A percentile compares a stretch with the other conserved stretches of the same genome.
Conservation (phyloP, 2,888 invertebrate genomes). For the Cecidostiba fungosa region DNA sequence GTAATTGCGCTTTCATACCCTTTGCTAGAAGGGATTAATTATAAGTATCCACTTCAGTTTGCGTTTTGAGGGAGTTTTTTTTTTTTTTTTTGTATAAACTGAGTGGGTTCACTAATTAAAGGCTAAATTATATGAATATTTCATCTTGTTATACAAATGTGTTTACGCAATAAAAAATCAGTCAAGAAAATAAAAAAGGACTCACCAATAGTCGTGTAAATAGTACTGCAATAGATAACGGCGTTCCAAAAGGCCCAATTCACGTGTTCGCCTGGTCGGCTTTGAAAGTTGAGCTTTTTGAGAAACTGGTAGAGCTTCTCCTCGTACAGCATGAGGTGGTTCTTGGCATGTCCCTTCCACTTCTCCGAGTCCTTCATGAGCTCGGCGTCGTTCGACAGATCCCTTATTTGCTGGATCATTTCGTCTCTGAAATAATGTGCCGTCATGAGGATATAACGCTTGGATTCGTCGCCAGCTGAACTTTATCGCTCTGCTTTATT, state of each 20-base stretch:
- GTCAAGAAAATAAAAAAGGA: conserved; percentile 62
- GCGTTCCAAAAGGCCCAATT: conserved; percentile 93
- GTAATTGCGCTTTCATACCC: not conserved
- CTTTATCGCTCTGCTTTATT: not conserved
- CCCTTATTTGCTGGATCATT: conserved; percentile 74
- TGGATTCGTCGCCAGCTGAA: not conserved
- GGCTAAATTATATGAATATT: too few species aligned
- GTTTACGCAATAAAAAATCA: conserved; percentile 36
- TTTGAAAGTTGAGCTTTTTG: conserved; percentile 60
- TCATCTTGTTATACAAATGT: conserved; percentile 21
- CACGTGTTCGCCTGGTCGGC: conserved; percentile 75
- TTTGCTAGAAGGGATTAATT: not conserved
- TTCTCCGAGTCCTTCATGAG: conserved; percentile 75
- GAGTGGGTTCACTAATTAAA: too few species aligned
- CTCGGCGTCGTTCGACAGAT: conserved; percentile 72
- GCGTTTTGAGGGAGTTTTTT: not conserved
- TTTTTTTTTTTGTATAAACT: not conserved
- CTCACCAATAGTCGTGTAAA: conserved; percentile 94
- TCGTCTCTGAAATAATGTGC: conserved; percentile 72
- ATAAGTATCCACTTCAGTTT: not conserved
- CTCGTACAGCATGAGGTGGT: conserved; percentile 83
- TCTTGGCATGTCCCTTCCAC: conserved; percentile 82
- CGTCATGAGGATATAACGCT: not conserved
- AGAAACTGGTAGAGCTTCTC: conserved; percentile 70
- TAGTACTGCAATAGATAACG: conserved; percentile 92